A percentile compares a stretch with the other conserved stretches of the same genome.
These are phyloP conservation scores for Polia nebulosa DNA, from an alignment of 2,888 invertebrate genomes.

Conservation along the genomic window DNA sequence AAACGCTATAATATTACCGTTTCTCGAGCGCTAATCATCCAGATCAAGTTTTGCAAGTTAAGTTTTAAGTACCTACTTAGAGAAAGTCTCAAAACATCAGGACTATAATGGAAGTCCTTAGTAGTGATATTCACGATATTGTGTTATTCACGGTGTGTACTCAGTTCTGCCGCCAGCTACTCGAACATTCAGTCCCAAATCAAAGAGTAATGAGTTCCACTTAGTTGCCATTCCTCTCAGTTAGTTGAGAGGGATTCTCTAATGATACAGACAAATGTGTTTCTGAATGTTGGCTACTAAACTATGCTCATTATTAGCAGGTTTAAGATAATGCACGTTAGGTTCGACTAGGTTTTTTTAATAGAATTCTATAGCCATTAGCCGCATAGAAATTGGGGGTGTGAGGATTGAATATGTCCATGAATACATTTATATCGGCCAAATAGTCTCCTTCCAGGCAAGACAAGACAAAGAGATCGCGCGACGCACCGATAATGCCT, in stretches of 20 bases:
- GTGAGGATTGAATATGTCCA: too few species aligned
- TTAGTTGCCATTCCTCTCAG: constrained; percentile 35
- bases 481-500: too few species aligned
- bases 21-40: not conserved
- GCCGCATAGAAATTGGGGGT: too few species aligned
- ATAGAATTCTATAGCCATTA: too few species aligned
- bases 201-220: constrained; percentile 47
- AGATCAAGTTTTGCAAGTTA: not conserved
- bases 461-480: too few species aligned
- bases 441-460: too few species aligned
- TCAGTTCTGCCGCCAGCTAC: not conserved
- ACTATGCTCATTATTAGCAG: not conserved
- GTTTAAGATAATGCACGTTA: not conserved
- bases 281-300: constrained; percentile 21
- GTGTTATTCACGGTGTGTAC: not conserved
- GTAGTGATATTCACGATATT: not conserved
- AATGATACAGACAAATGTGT: constrained; percentile 26
- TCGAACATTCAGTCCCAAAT: constrained; percentile 38
- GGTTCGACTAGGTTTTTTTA: not conserved
- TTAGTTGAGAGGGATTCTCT: constrained; percentile 14
- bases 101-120: not conserved
- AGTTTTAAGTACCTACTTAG: too few species aligned
- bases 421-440: too few species aligned
- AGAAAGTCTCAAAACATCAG: not conserved
- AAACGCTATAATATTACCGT: not conserved